Evolutionary conservation across 2,797 vertebrate species (phyloP), one percentile per base, ranked within the genome.

Genomic region (Taenioides sp.): DNA sequence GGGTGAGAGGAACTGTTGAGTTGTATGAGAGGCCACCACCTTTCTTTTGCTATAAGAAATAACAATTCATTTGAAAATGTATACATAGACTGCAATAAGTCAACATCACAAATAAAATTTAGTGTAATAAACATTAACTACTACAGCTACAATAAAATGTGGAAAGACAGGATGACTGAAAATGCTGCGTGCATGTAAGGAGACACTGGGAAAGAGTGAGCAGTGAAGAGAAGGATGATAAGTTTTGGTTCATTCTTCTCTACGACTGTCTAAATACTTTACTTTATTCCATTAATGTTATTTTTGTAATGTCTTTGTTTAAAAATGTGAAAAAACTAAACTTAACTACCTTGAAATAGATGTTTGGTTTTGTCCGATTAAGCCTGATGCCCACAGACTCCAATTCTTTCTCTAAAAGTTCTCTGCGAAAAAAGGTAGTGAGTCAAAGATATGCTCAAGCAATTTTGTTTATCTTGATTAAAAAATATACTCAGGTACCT

Each of bases 11-110:
- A 74, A 99, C 96, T 0, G 96, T 99, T 1, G 98, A 99, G 88
- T 99, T 99, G 88, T 98, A 99, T 50, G 98, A 98, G 75, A 99
- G 96, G 20, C 98, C 98, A 0, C 98, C 98, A 17, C 97, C 97
- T 90, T 99, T 99, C 92, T 98, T 99, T 75, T 96, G 97, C 98
- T 99, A 71, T 68, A 86, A 67, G 43, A 58, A 73, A 17, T 71
- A 10, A 22, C 9, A 25, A 7, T 17, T 65, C 65, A 57, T 9
- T 28, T 5, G 20, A 60, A 23, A 63, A n/a, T 28, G 2, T 27
- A 7, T 1, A 10, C 7, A n/a, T 2, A 4, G 18, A 49, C 12
- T 14, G 12, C n/a, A 0, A 22, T 5, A 43, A 25, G 40, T 47
- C 14, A 47, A 43, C 2, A 57, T 55, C 20, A 22, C 2, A 5